Evolutionary conservation across 2,113 vertebrate genomes (phyloP), one percentile per base, ranked within the genome.

Genomic region (Callaeas wilsoni): DNA sequence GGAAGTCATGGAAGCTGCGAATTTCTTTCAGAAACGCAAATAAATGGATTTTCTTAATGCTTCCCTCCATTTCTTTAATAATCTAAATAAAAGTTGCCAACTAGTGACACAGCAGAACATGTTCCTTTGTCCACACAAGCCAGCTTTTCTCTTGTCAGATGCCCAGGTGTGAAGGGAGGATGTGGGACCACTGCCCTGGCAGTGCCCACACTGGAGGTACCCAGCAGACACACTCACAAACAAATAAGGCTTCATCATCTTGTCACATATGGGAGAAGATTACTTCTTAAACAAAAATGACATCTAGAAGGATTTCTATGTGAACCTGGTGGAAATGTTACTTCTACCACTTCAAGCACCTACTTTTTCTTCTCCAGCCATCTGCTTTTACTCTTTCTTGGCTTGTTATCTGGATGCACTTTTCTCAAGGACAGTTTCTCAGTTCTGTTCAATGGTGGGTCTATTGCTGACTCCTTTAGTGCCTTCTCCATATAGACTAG

Each of bases 201-300:
- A 49, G 25, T 18, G 25, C 20, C 30, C 50, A 46, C 32, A 22
- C 23, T 44, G 68, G 33, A 67, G 60, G 13, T 9, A 74, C 27
- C 10, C 5, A 78, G 62, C 68, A 77, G 63, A 60, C 2, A 0
- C 0, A 9, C 29, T 60, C 7, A n/a, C 0, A 0, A 60, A 73
- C 53, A 75, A 73, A 60, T 21, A 52, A 57, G 46, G 18, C 39
- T 82, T 64, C 7, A 1, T 37, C 49, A n/a, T 67, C 70, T 83
- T 41, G 44, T 70, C 71, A 50, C 47, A 37, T 3, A 25, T 25
- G 17, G 21, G 27, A 74, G 44, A 76, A 71, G 50, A 67, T 41
- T 33, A 53, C 13, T 74, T 60, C 49, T 42, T n/a, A 22, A 1
- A 50, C 9, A 88, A 70, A 94, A 76, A 47, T 23, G 26, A 42